Evolutionary conservation across 2,113 vertebrate species (phyloP), one percentile per base, ranked within the genome.

Genomic region (Eidolon helvum): DNA sequence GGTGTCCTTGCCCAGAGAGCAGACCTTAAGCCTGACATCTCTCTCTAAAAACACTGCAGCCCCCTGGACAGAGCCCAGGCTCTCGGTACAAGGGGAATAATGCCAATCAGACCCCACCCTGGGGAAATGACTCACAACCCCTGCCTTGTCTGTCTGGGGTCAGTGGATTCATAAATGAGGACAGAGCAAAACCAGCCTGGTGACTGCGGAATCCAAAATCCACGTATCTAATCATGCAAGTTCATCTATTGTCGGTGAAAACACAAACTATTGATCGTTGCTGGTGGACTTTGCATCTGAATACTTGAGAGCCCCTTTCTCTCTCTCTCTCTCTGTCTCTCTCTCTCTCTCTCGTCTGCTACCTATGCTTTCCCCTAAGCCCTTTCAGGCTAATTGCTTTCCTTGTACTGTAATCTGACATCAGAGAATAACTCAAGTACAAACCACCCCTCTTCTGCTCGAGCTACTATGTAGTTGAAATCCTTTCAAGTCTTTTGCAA

Each of bases 331-430:
- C 33, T 38, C 10, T 35, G 15, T 30, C 30, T 80, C 24, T 69
- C n/a, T 80, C 33, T 38, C 10, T 35, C 19, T 30, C 30, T 80
- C 24, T 69, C 43, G 5, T 10, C 61, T n/a, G 5, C 50, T 38
- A 7, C 43, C 68, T 5, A 0, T 0, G 11, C 30, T 79, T 68
- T 43, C 53, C 75, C 66, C 26, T 15, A 15, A 19, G 0, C 24
- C 66, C 48, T 82, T 90, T 87, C 75, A 61, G n/a, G 50, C 55
- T 66, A 92, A 83, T 83, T 78, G 85, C 61, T 66, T 71, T 38
- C 10, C 16, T 3, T 22, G 21, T 50, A 35, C 57, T 63, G 0
- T 45, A 35, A 93, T 78, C 90, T 57, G 86, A 74, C 86, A 50
- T 91, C 89, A 87, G 75, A 91, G 87, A 61, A 50, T 26, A 24